Percentiles rank a stretch among this genome's conserved stretches.
Conservation (phyloP, 1,140 invertebrate genomes). For the Drosophila sp. region DNA sequence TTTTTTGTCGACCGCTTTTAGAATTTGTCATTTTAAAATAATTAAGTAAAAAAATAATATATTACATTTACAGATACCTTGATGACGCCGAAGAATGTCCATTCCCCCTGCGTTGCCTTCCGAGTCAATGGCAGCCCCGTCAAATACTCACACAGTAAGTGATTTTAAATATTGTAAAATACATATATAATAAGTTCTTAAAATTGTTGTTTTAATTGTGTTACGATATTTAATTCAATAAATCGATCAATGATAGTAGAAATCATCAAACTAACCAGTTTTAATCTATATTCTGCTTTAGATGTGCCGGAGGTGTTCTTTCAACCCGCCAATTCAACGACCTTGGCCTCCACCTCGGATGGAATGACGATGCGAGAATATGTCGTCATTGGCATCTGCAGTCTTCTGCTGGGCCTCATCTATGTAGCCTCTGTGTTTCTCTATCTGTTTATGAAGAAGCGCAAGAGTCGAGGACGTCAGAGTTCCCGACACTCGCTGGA, state of each 20-base stretch:
- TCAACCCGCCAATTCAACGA: slow-evolving; percentile 87
- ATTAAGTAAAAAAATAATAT: no score
- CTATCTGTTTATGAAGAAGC: slow-evolving; percentile 90
- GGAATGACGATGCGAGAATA: slow-evolving; percentile 90
- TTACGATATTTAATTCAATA: no score
- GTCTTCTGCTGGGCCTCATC: slow-evolving; percentile 91
- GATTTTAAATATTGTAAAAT: no score
- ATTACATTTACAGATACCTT: slow-evolving; percentile 60
- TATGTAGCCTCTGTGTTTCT: slow-evolving; percentile 93
- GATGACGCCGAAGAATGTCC: slow-evolving; percentile 85
- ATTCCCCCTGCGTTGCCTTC: slow-evolving; percentile 93
- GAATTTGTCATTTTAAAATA: no score
- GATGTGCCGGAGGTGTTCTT: slow-evolving; percentile 92
- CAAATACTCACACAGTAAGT: slow-evolving; percentile 88
- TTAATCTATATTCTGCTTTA: slow-evolving; percentile 67
- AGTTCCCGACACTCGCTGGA: slow-evolving; percentile 69
- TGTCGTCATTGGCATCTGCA: slow-evolving; percentile 92
- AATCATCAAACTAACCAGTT: no score
- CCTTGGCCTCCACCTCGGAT: slow-evolving; percentile 83
- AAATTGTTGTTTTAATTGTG: no score
- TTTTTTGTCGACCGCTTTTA: no score
- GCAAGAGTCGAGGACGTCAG: slow-evolving; percentile 73
- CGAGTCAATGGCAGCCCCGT: slow-evolving; percentile 92
- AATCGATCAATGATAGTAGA: no score
- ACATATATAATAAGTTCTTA: no score